These are phyloP conservation scores for Erebia aethiops DNA, from an alignment of 2,888 invertebrate genomes.

Conservation along the genomic window DNA sequence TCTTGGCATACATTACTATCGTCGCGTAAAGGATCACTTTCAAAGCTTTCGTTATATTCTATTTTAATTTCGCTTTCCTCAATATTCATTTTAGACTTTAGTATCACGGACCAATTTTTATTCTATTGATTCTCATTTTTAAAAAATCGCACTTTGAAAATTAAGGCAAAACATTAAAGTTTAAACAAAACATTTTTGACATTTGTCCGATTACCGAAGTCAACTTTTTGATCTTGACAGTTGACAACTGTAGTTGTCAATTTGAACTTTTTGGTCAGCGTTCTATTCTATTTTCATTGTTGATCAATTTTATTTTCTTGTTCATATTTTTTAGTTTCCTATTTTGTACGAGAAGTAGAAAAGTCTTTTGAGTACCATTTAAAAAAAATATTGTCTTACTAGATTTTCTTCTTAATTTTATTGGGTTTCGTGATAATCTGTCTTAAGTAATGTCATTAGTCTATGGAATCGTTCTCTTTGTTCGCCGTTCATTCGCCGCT, in stretches of 20 bases:
- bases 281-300: not conserved
- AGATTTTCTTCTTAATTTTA: not conserved
- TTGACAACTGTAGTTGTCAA: not conserved
- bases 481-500: conserved; percentile 42
- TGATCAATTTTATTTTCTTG: too few relatives aligned
- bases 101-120: too few relatives aligned
- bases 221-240: not conserved
- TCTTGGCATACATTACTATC: not conserved
- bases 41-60: conserved; percentile 52
- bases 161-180: too few relatives aligned
- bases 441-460: conserved; percentile 11
- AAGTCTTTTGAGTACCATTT: not conserved
- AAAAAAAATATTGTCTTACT: not conserved
- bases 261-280: not conserved
- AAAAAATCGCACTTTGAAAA: too few relatives aligned
- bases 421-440: not conserved
- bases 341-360: not conserved
- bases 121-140: too few relatives aligned
- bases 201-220: too few relatives aligned
- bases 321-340: not conserved
- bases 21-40: conserved; percentile 50
- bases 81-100: conserved; percentile 34
- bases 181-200: too few relatives aligned
- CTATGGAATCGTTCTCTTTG: conserved; percentile 36
- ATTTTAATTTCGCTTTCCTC: conserved; percentile 56